Conservation (phyloP, 2,888 invertebrate genomes). For the Noctua janthe region DNA sequence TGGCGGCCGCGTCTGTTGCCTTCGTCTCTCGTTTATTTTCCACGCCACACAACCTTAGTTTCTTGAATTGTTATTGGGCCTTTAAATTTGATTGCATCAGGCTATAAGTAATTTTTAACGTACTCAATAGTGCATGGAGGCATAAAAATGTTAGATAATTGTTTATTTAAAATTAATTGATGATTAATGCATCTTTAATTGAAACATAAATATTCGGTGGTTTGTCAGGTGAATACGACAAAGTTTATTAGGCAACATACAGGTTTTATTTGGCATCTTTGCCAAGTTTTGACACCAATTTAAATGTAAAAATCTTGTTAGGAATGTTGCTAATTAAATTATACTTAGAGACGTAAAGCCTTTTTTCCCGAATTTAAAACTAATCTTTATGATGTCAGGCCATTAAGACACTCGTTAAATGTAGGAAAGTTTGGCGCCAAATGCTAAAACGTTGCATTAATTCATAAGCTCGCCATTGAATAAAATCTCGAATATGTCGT, state of each 20-base stretch:
- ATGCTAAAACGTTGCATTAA: slow-evolving; percentile 50
- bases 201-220: slow-evolving; percentile 31
- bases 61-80: slow-evolving; percentile 60
- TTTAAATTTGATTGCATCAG: slow-evolving; percentile 65
- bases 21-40: slow-evolving; percentile 60
- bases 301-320: slow-evolving; percentile 68
- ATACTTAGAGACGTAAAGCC: slow-evolving; percentile 55
- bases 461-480: slow-evolving; percentile 37
- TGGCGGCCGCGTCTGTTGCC: slow-evolving; percentile 64
- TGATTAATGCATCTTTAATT: slow-evolving; percentile 55
- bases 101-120: slow-evolving; percentile 35
- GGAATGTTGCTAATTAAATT: slow-evolving; percentile 72
- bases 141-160: slow-evolving; percentile 32
- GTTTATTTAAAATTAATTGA: slow-evolving; percentile 52
- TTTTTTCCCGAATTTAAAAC: slow-evolving; percentile 46
- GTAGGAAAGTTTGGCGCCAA: slow-evolving; percentile 45
- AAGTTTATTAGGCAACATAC: slow-evolving; percentile 51
- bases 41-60: slow-evolving; percentile 55
- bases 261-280: slow-evolving; percentile 58
- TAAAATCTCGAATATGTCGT: slow-evolving; percentile 16
- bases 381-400: slow-evolving; percentile 53
- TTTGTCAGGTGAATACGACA: slow-evolving; percentile 22
- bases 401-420: slow-evolving; percentile 35
- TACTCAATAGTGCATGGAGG: slow-evolving; percentile 26
- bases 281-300: slow-evolving; percentile 60